Conservation (phyloP, 2,113 vertebrate species). For the Coturnix japonica region DNA sequence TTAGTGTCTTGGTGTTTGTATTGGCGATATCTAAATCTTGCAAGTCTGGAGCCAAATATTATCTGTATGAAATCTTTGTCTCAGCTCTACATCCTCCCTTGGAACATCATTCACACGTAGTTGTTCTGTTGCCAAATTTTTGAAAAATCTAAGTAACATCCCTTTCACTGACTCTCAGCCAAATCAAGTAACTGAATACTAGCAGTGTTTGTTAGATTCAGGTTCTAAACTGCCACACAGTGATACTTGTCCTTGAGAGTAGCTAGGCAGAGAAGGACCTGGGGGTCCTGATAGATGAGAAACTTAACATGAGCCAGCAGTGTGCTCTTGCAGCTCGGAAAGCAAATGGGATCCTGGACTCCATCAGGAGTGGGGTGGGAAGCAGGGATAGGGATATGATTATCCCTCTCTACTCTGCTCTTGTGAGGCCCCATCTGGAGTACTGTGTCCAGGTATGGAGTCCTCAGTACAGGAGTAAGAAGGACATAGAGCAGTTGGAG, state of each 20-base stretch:
- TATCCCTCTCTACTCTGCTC: too few species aligned
- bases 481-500: too few species aligned
- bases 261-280: too few species aligned
- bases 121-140: slow-evolving; percentile 73
- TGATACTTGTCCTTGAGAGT: neutral
- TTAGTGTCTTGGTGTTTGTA: neutral
- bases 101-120: slow-evolving; percentile 62
- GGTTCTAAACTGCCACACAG: slow-evolving; percentile 51
- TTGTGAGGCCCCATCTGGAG: too few species aligned
- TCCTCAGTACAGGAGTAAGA: too few species aligned
- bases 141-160: slow-evolving; percentile 62
- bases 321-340: too few species aligned
- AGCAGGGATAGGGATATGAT: too few species aligned
- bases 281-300: too few species aligned
- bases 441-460: too few species aligned
- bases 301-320: too few species aligned
- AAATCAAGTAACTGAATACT: slow-evolving; percentile 49
- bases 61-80: slow-evolving; percentile 75
- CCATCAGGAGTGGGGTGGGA: too few species aligned
- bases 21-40: slow-evolving; percentile 53
- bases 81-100: slow-evolving; percentile 71
- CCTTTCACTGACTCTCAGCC: slow-evolving; percentile 56
- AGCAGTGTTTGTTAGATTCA: slow-evolving; percentile 54
- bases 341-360: too few species aligned
- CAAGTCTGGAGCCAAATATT: slow-evolving; percentile 50